Evolutionary conservation across 2,888 invertebrate species (phyloP).

Genomic region (Cataglyphis cursor): DNA sequence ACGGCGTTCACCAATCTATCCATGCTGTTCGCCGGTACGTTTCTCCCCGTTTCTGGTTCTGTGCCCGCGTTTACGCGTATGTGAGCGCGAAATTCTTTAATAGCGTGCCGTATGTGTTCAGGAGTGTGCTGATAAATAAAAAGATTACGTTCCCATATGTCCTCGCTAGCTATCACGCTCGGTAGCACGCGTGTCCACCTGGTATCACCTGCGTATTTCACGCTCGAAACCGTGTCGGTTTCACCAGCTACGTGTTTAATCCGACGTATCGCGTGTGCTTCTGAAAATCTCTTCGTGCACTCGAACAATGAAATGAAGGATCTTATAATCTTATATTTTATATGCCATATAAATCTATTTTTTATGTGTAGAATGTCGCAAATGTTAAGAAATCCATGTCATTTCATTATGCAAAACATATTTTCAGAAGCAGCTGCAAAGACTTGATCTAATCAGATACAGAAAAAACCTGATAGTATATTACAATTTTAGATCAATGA

Average conservation of each 20-base stretch:
- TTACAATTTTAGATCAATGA: neutral
- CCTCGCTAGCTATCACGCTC: neutral
- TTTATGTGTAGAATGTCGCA: neutral
- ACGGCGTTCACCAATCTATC: conserved; percentile 98
- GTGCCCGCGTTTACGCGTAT: neutral
- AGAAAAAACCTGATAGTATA: neutral
- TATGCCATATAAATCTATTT: neutral
- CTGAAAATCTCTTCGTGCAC: neutral
- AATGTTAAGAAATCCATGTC: neutral
- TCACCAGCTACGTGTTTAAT: neutral
- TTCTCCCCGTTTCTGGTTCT: conserved; percentile 77
- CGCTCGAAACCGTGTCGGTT: conserved; percentile 7
- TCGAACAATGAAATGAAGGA: neutral
- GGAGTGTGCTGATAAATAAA: conserved; percentile 22
- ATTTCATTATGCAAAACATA: neutral
- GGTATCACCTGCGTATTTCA: neutral
- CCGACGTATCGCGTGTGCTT: conserved; percentile 11
- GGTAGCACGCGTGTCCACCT: conserved; percentile 25
- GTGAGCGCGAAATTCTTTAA: neutral
- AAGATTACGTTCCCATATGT: neutral
- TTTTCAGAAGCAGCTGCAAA: neutral
- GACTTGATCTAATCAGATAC: no score
- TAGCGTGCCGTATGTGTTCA: conserved; percentile 25
- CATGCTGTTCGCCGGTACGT: conserved; percentile 97
- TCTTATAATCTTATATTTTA: neutral